Percentiles rank a stretch among this genome's conserved stretches.
phyloP scores from a whole-genome alignment of 1,140 invertebrate genomes.

The Drosophila teissieri region DNA sequence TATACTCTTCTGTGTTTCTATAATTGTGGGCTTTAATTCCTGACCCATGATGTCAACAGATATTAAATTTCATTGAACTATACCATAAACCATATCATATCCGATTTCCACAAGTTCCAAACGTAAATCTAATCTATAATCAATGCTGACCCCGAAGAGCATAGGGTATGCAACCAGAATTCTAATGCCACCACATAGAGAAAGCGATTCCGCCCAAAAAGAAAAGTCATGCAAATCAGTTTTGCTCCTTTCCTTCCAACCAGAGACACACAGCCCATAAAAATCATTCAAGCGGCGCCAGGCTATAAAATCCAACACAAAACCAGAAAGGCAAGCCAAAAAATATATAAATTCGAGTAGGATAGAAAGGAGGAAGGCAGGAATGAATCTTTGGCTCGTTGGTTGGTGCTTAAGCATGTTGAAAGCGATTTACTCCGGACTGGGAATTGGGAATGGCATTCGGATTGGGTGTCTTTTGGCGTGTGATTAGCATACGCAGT shows the following conservation, averaged over 20 bases:
- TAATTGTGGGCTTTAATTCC: too few species aligned
- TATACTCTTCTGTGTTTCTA: background rate
- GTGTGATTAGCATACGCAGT: conserved; percentile 79
- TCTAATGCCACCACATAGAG: conserved; percentile 24
- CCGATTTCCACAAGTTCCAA: background rate
- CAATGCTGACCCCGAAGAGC: conserved; percentile 20
- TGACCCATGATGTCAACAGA: too few species aligned
- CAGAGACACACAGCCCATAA: conserved; percentile 60
- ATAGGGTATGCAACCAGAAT: conserved; percentile 37
- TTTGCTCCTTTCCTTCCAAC: conserved; percentile 29
- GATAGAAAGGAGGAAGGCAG: conserved; percentile 33
- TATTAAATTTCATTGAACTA: background rate
- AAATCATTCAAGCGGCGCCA: conserved; percentile 81
- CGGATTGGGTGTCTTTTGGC: conserved; percentile 43
- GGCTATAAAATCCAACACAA: conserved; percentile 77
- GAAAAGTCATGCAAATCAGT: conserved; percentile 71
- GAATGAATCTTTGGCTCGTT: conserved; percentile 69
- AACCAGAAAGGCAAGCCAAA: conserved; percentile 52
- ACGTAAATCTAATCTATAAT: conserved; percentile 24
- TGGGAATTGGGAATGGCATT: conserved; percentile 8
- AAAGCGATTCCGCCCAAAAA: conserved; percentile 8
- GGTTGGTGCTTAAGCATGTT: conserved; percentile 72
- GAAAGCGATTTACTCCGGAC: conserved; percentile 43
- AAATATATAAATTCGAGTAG: conserved; percentile 21
- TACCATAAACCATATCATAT: background rate